Conservation (phyloP, 2,888 invertebrate species). For the Erebia aethiops region DNA sequence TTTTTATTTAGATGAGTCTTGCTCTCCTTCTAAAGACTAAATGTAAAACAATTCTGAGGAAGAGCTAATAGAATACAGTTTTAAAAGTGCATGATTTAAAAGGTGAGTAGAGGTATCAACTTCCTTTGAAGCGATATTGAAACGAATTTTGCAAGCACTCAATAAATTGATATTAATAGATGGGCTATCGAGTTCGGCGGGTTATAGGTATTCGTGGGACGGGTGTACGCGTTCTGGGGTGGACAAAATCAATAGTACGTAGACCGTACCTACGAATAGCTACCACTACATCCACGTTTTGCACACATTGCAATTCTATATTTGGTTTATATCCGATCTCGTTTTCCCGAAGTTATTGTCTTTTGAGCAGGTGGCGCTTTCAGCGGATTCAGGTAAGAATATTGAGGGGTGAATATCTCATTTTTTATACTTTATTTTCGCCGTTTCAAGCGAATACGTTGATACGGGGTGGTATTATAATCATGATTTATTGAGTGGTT, state of each 20-base stretch:
- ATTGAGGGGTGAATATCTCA: constrained; percentile 32
- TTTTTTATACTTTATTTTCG: constrained; percentile 29
- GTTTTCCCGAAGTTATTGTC: constrained; percentile 60
- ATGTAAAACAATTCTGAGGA: too few relatives aligned
- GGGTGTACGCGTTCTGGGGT: constrained; percentile 69
- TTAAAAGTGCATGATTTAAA: too few relatives aligned
- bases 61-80: too few relatives aligned
- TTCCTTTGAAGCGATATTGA: background rate
- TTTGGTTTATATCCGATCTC: constrained; percentile 63
- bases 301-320: constrained; percentile 77
- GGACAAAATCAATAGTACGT: constrained; percentile 83
- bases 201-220: constrained; percentile 47
- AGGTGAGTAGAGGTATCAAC: too few relatives aligned
- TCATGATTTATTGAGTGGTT: constrained; percentile 31
- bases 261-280: constrained; percentile 72
- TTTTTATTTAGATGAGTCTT: too few relatives aligned
- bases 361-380: constrained; percentile 65
- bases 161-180: constrained; percentile 71
- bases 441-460: constrained; percentile 23
- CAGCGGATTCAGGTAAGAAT: constrained; percentile 38
- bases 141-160: constrained; percentile 47
- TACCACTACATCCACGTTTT: constrained; percentile 67
- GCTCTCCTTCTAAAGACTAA: too few relatives aligned
- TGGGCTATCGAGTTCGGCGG: constrained; percentile 62
- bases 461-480: constrained; percentile 32